phyloP scores from a whole-genome alignment of 2,888 invertebrate genomes.

The Megalurothrips usitatus region DNA sequence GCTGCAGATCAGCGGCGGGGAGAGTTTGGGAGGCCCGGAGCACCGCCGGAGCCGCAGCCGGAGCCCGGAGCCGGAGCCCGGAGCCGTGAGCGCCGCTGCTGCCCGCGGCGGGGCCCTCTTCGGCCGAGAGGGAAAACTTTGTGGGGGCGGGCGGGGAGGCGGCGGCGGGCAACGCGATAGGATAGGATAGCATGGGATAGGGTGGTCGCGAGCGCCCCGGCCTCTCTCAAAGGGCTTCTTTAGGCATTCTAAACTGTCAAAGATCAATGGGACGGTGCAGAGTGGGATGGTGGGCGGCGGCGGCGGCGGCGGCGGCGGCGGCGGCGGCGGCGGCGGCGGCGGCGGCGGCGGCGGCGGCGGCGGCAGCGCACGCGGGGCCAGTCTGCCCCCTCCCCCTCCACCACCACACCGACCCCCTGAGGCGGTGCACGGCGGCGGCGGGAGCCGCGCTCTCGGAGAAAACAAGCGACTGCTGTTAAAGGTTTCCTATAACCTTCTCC shows the following conservation, averaged over 20 bases:
- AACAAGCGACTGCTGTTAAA: not conserved
- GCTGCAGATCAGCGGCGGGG: conserved; percentile 2
- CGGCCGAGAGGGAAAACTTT: conserved; percentile 7
- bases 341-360: no score
- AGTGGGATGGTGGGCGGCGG: not conserved
- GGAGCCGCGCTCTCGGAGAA: no score
- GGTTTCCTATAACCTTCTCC: not conserved
- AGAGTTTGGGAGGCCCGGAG: conserved; percentile 18
- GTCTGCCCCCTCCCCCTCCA: not conserved
- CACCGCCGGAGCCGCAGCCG: not conserved
- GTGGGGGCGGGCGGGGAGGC: not conserved
- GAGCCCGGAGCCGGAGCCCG: not conserved
- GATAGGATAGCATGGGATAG: not conserved
- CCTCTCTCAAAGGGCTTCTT: conserved; percentile 9
- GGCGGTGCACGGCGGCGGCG: no score
- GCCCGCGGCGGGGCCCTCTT: conserved; percentile 5
- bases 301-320: no score
- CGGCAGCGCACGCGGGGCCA: not conserved
- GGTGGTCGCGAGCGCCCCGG: not conserved
- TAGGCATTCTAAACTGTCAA: conserved; percentile 20
- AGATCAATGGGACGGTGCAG: conserved; percentile 15
- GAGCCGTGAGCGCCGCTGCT: not conserved
- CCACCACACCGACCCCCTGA: not conserved
- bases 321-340: no score
- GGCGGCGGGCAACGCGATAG: not conserved